Percentiles rank a stretch among this genome's conserved stretches.
Conservation (phyloP, 2,888 invertebrate species). For the Pachydiplax longipennis region DNA sequence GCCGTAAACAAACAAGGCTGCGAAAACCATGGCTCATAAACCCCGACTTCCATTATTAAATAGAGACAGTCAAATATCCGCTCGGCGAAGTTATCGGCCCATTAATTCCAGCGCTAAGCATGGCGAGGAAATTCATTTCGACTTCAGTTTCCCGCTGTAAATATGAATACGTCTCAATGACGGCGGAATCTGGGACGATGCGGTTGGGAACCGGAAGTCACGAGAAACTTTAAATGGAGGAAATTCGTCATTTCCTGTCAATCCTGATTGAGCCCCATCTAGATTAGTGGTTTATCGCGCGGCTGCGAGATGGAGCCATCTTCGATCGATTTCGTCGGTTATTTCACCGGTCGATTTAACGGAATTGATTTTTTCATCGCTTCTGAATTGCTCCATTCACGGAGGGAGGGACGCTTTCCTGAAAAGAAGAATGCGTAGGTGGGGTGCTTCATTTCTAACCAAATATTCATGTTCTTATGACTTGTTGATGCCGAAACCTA, state of each 20-base stretch:
- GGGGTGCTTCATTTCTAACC: too few species aligned
- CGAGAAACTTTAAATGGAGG: conserved; percentile 35
- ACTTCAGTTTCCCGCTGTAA: background rate
- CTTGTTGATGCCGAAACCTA: too few species aligned
- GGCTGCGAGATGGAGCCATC: conserved; percentile 13
- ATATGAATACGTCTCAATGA: background rate
- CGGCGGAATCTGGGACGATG: background rate
- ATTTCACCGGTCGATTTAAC: conserved; percentile 39
- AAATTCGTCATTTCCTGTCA: conserved; percentile 39
- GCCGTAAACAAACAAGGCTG: too few species aligned
- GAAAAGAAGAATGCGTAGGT: background rate
- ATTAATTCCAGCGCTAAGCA: background rate
- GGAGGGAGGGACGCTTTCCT: background rate
- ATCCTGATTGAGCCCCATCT: conserved; percentile 19
- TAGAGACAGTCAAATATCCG: background rate
- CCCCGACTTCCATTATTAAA: background rate
- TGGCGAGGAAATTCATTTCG: conserved; percentile 11
- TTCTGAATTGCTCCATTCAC: conserved; percentile 25
- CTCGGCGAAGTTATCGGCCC: background rate
- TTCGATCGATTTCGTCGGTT: conserved; percentile 19
- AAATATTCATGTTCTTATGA: too few species aligned
- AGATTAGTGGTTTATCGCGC: conserved; percentile 36
- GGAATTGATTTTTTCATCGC: conserved; percentile 37
- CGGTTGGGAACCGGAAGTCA: background rate
- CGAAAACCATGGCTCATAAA: background rate